A percentile compares a stretch with the other conserved stretches of the same genome.
phyloP scores from a whole-genome alignment of 2,888 invertebrate species.

The Ellobium chinense region DNA sequence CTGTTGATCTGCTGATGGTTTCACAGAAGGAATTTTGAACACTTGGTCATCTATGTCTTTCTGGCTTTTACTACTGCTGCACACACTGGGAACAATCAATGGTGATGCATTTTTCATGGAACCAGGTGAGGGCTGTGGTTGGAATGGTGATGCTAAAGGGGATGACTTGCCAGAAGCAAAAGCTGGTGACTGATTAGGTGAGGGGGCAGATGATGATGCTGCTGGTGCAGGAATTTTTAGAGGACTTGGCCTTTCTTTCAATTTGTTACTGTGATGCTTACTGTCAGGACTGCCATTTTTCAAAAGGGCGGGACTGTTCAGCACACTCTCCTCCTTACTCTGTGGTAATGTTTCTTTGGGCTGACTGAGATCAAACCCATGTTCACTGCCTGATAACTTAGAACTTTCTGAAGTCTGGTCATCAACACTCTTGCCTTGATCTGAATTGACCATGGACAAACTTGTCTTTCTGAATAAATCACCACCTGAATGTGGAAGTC shows the following conservation, averaged over 20 bases:
- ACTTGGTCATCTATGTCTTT: conserved; percentile 55
- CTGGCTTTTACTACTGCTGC: neutral
- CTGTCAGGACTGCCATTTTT: neutral
- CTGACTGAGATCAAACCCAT: neutral
- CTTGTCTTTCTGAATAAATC: neutral
- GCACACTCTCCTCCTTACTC: neutral
- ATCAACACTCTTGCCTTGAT: neutral
- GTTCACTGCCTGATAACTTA: neutral
- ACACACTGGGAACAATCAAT: neutral
- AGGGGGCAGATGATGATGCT: neutral
- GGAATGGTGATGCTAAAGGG: conserved; percentile 22
- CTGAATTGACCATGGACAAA: neutral
- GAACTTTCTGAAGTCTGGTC: neutral
- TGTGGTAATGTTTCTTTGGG: neutral
- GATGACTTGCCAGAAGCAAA: neutral
- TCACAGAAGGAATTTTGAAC: conserved; percentile 69
- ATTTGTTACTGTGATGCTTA: neutral
- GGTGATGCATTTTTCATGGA: conserved; percentile 45
- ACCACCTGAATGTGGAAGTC: neutral
- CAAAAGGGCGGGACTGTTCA: neutral
- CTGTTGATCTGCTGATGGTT: conserved; percentile 49
- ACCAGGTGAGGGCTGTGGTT: conserved; percentile 29
- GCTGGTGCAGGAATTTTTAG: neutral
- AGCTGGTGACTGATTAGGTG: neutral
- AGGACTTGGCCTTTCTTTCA: neutral